Percentiles rank a stretch among this genome's conserved stretches.
Conservation (phyloP, 2,797 vertebrate species). For the Ctenosaura bakeri region DNA sequence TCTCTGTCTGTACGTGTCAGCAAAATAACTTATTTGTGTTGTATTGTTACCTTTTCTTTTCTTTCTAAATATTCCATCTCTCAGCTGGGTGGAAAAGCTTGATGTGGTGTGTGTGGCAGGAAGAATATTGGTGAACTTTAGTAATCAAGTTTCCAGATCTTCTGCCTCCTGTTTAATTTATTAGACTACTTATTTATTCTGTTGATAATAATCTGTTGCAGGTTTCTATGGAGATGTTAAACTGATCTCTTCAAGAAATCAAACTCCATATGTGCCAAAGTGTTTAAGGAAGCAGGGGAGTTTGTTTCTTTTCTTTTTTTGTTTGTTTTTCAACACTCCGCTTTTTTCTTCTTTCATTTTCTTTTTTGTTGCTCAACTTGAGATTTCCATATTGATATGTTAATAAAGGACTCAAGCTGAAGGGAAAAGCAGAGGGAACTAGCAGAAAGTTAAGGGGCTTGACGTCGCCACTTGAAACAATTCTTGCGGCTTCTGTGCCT, state of each 20-base stretch:
- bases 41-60: slow-evolving; percentile 55
- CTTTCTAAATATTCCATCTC: slow-evolving; percentile 57
- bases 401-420: slow-evolving; percentile 71
- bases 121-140: slow-evolving; percentile 84
- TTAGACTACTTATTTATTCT: slow-evolving; percentile 91
- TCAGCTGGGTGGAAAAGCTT: slow-evolving; percentile 76
- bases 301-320: slow-evolving; percentile 72
- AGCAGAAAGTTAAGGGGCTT: slow-evolving; percentile 80
- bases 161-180: slow-evolving; percentile 90
- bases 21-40: slow-evolving; percentile 47
- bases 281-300: slow-evolving; percentile 85
- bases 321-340: slow-evolving; percentile 65
- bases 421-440: slow-evolving; percentile 52
- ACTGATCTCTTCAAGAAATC: slow-evolving; percentile 91
- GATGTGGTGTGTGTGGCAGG: slow-evolving; percentile 64
- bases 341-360: slow-evolving; percentile 61
- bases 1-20: neutral
- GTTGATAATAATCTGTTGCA: slow-evolving; percentile 92
- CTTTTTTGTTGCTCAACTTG: slow-evolving; percentile 70
- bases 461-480: slow-evolving; percentile 84
- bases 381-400: slow-evolving; percentile 74
- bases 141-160: slow-evolving; percentile 89
- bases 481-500: slow-evolving; percentile 70
- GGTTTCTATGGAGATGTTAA: slow-evolving; percentile 92
- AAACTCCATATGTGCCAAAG: slow-evolving; percentile 86